Base-by-base conservation (phyloP, 2,888 invertebrate genomes). In the Sinodicranocentrus sp. region DNA sequence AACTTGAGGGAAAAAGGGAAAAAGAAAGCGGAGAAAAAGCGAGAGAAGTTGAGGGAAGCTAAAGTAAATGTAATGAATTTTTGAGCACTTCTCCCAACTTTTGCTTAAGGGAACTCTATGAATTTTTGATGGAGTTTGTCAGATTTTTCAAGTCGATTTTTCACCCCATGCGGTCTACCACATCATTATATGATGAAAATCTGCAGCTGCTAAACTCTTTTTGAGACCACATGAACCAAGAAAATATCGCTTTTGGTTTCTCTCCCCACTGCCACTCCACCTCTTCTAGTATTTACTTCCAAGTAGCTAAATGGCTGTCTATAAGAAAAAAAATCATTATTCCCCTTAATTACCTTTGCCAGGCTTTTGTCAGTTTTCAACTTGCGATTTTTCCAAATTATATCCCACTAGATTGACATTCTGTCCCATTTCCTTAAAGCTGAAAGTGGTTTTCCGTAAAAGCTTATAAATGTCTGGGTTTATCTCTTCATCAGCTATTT, bases 51-150 rank as follows among this genome's bases (percentile, higher is more conserved):
- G 72, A 68, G 59, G 68, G 61, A 65, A 23, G 79, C 57, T 73
- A 85, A 83, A 82, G 84, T 83, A 86, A 86, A 86, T 85, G 84
- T 84, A 84, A 86, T 86, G 84, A 86, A 86, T 86, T 84, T 85
- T 86, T 86, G 80, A 86, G 82, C 75, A 76, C 76, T 73, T 82
- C 67, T 75, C 72, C 77, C 80, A 77, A 78, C 67, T 84, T 84
- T 84, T 77, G 71, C 80, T 79, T 57, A 61, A 80, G 85, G 85
- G 78, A 84, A 83, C 61, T 76, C 70, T 63, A 73, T 87, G 87
- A 86, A 87, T 87, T 86, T 86, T 87, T 87, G 80, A 87, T 87
- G 72, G 72, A 80, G 87, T 87, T 87, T 87, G 84, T 77, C 84
- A 85, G 85, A 86, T 87, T 85, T 86, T 85, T 87, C 61, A 85